Evolutionary conservation across 2,113 vertebrate genomes (phyloP).

Genomic region (Microtus pennsylvanicus): DNA sequence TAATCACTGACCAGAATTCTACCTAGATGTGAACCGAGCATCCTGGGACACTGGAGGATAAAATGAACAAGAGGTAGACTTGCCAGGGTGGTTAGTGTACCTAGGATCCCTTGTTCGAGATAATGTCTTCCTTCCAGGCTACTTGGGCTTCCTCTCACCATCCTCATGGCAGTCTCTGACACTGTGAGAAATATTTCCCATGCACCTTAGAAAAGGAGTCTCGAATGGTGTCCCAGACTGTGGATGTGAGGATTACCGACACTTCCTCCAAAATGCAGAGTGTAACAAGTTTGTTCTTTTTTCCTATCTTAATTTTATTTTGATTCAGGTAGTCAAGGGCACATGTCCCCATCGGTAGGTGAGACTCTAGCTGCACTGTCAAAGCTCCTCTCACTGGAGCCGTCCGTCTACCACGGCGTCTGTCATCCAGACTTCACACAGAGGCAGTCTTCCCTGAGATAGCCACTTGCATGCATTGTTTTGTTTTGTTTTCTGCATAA

Average conservation of each 20-base stretch:
- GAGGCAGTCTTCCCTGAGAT: background rate
- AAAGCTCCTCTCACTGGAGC: background rate
- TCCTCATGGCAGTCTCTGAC: background rate
- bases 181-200: background rate
- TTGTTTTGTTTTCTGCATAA: background rate
- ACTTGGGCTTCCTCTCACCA: background rate
- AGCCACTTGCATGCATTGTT: constrained; percentile 12
- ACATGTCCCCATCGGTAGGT: background rate
- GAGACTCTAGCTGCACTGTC: background rate
- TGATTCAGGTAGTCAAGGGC: background rate
- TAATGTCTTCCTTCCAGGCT: background rate
- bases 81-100: too few relatives aligned
- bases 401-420: background rate
- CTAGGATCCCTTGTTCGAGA: background rate
- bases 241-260: background rate
- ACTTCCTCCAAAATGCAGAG: background rate
- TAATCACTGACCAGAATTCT: background rate
- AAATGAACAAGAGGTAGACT: too few relatives aligned
- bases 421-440: background rate
- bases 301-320: background rate
- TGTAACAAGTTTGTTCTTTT: background rate
- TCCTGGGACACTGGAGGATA: too few relatives aligned
- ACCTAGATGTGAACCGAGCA: background rate
- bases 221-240: background rate
- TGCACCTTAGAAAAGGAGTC: background rate